Base-by-base conservation (phyloP, 1,140 invertebrate species). In the Drosophila kurseongensis region DNA sequence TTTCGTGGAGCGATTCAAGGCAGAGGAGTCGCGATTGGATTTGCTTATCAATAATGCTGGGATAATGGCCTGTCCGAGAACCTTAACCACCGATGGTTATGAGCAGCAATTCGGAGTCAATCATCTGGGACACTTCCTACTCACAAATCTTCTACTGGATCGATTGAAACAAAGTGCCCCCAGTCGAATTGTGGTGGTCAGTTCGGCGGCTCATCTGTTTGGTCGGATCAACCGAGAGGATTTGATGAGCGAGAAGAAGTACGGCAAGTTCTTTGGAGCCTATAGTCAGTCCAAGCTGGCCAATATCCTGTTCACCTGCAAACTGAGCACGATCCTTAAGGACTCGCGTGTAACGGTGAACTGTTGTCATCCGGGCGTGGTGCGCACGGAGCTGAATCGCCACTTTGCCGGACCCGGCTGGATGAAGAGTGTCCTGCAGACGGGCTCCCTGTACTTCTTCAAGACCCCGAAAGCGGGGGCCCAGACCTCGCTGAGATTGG, bases 41-140 rank as follows among this genome's bases (percentile, higher is more conserved):
- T 94, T 98, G 32, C 93, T 99, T 38, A 96, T 99, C 47, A 98
- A 98, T 91, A 99, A 99, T 93, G 98, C 97, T 18, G 97, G 96
- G 10, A 94, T 97, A 0, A 96, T 96, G 95, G 94, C 95, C 69
- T 95, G 95, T 67, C 96, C 96, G 4, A 89, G 94, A 7, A 78
- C 92, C 7, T 94, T 94, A 62, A 96, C 95, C 0, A 94, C 94
- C 65, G 97, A 98, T 80, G 97, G 97, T 1, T 96, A 96, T 86
- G 98, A 98, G 90, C 94, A 94, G 55, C 96, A 97, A 69, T 93
- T 97, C 14, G 96, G 95, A 13, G 95, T 95, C 0, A 97, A 97
- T 91, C 95, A 97, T 91, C 92, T 97, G 52, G 96, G 96, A 0
- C 97, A 98, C 82, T 98, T 98, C 86, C 93, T 98, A 32, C 93